Base-by-base conservation (phyloP, 2,797 vertebrate species). In the Ctenosaura bakeri region DNA sequence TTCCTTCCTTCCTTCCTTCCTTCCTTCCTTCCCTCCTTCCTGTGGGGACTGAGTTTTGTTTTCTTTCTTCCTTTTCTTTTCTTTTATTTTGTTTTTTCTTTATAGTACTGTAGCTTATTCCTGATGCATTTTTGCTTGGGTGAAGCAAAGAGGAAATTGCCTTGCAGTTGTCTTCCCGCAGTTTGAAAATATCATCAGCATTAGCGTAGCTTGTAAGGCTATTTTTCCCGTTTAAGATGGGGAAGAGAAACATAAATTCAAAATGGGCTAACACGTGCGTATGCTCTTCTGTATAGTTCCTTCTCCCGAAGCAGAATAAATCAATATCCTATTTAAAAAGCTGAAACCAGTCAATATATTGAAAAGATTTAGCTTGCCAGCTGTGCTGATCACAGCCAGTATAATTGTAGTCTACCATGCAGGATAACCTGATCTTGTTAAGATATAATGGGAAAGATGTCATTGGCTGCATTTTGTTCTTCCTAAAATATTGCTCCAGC, bases 251-350 rank as follows among this genome's bases (percentile, higher is more conserved):
- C 84, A 87, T 69, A 94, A 89, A 94, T 95, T 93, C 62, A 93
- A 79, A 94, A 91, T 50, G 18, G 80, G 73, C 92, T 46, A 90
- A 91, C 85, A 85, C 22, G 12, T 16, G 3, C 32, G 82, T 91
- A 89, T 83, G 62, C 35, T 88, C 90, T 89, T 90, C 88, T 86
- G 38, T 80, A 24, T 89, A 32, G 62, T 91, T 92, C 92, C 89
- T 89, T 90, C 52, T 92, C 32, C 29, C 90, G 7, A 92, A 88
- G 91, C 74, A 89, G 64, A 24, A 89, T 92, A 92, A 95, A 91
- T 88, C 93, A 94, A 94, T 94, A 89, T 79, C 86, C 91, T 89
- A 50, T 93, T 94, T 93, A 87, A 93, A 80, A 93, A 95, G 88
- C 62, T 89, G 14, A 91, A 96, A 93, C 93, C 80, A 89, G 88